Percentiles rank a stretch among this genome's conserved stretches.
phyloP scores from a whole-genome alignment of 2,888 invertebrate genomes.

The Yponomeuta sedellus region DNA sequence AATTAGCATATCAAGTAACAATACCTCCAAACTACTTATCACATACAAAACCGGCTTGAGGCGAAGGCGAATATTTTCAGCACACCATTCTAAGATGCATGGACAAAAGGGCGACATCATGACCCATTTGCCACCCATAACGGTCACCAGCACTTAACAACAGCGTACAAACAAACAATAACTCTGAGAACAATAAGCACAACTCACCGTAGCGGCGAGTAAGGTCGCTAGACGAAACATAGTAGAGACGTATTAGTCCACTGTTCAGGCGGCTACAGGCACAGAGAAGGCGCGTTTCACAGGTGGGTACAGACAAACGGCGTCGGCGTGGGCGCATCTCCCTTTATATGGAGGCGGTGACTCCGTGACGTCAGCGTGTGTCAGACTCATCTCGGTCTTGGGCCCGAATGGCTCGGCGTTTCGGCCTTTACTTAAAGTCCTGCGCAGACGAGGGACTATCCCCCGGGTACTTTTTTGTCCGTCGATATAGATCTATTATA shows the following conservation, averaged over 20 bases:
- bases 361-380: constrained; percentile 53
- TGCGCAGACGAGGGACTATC: no score
- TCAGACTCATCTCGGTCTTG: neutral
- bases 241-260: constrained; percentile 33
- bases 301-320: constrained; percentile 42
- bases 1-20: no score
- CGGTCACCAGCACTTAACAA: neutral
- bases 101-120: neutral
- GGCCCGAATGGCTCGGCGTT: neutral
- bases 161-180: neutral
- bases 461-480: no score
- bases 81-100: no score
- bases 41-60: no score
- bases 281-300: constrained; percentile 25
- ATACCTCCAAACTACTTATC: no score
- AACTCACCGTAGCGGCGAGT: constrained; percentile 51
- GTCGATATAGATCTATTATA: no score
- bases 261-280: constrained; percentile 32
- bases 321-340: constrained; percentile 50
- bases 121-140: neutral
- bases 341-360: constrained; percentile 65
- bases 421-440: neutral
- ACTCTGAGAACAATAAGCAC: neutral
- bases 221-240: constrained; percentile 57
- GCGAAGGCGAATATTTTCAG: no score